These are phyloP conservation scores for Scalopus aquaticus DNA, from an alignment of 2,113 vertebrate genomes.

Conservation along the genomic window DNA sequence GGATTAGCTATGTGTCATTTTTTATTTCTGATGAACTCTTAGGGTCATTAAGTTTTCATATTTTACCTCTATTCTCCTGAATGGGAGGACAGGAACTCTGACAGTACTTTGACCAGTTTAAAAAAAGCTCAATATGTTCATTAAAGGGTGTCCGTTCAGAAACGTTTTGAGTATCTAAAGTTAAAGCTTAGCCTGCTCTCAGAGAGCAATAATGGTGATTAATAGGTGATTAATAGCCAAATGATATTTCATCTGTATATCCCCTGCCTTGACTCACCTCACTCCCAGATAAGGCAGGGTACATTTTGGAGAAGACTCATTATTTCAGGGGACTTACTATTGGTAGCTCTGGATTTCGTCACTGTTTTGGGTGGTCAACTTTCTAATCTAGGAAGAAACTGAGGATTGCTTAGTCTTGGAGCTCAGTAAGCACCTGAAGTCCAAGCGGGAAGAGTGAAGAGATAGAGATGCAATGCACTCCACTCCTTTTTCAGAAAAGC, in stretches of 20 bases:
- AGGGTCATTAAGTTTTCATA: background rate
- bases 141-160: background rate
- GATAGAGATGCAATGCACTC: too few relatives aligned
- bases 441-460: background rate
- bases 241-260: background rate
- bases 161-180: background rate
- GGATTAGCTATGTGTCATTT: background rate
- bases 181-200: background rate
- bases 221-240: background rate
- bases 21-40: background rate
- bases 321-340: background rate
- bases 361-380: background rate
- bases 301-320: background rate
- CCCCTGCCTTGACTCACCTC: background rate
- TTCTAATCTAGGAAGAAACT: background rate
- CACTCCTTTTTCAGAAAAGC: background rate
- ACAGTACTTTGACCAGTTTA: background rate
- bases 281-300: background rate
- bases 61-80: slow-evolving; percentile 15
- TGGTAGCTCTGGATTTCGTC: background rate
- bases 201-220: background rate
- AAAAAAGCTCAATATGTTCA: background rate
- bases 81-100: background rate
- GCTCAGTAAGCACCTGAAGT: background rate
- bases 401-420: background rate